Conservation (phyloP, 2,113 vertebrate genomes). For the Uropsilus gracilis region DNA sequence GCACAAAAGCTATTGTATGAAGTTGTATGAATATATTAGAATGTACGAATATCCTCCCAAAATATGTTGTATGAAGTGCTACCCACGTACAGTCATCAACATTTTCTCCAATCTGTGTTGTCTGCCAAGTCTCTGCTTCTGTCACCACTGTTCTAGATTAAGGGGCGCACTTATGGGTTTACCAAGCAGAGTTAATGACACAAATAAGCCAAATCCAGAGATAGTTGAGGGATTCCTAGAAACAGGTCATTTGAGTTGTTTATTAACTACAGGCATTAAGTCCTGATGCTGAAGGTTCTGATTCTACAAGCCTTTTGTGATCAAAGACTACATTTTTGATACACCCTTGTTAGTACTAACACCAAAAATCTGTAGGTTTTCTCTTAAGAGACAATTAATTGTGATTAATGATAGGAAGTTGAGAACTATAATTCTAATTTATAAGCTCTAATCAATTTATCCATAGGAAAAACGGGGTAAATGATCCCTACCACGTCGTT, state of each 20-base stretch:
- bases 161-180: background rate
- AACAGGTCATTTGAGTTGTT: background rate
- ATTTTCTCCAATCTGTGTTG: background rate
- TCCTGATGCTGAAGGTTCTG: background rate
- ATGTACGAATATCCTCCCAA: no score
- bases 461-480: background rate
- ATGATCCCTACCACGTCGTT: background rate
- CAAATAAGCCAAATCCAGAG: background rate
- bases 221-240: background rate
- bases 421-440: background rate
- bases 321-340: background rate
- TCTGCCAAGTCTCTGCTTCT: background rate
- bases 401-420: background rate
- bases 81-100: fast-evolving
- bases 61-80: background rate
- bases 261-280: background rate
- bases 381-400: background rate
- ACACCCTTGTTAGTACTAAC: background rate
- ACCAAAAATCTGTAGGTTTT: background rate
- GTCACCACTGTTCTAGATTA: background rate
- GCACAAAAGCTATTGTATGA: background rate
- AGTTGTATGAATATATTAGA: no score
- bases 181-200: background rate
- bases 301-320: background rate
- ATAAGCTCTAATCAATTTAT: background rate